phyloP scores from a whole-genome alignment of 1,140 invertebrate species.

The Chironomus tepperi region DNA sequence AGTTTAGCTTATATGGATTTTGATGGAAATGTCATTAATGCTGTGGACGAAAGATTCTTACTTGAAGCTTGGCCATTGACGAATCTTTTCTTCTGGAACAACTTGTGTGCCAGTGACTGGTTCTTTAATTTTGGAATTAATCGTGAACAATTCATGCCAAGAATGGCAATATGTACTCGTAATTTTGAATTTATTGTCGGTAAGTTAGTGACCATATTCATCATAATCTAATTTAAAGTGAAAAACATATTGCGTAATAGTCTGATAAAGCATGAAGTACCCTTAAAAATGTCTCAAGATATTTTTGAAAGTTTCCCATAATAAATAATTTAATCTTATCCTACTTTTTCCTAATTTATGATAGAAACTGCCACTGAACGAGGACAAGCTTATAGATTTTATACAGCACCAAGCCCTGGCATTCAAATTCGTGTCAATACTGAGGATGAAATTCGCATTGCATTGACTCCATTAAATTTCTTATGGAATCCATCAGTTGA shows the following conservation, averaged over 20 bases:
- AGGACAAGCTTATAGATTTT: not conserved
- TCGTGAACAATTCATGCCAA: not conserved
- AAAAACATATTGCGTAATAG: no score
- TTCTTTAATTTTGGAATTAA: not conserved
- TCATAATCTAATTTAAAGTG: no score
- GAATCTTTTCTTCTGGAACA: not conserved
- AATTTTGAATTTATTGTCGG: not conserved
- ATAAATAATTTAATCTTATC: not conserved
- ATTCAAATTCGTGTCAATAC: not conserved
- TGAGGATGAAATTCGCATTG: not conserved
- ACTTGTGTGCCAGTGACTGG: not conserved
- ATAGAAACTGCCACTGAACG: not conserved
- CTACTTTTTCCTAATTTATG: not conserved
- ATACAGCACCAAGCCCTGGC: not conserved
- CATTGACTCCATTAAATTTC: not conserved
- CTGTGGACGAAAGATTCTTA: not conserved
- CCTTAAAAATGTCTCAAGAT: no score
- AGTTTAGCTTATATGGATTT: not conserved
- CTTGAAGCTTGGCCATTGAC: not conserved
- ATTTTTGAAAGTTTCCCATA: not conserved
- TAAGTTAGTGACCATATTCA: not conserved
- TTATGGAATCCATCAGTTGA: not conserved
- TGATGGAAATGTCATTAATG: not conserved
- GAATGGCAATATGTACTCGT: not conserved
- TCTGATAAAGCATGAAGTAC: no score